phyloP scores from a whole-genome alignment of 2,888 invertebrate genomes.

The Drosophila mimica region DNA sequence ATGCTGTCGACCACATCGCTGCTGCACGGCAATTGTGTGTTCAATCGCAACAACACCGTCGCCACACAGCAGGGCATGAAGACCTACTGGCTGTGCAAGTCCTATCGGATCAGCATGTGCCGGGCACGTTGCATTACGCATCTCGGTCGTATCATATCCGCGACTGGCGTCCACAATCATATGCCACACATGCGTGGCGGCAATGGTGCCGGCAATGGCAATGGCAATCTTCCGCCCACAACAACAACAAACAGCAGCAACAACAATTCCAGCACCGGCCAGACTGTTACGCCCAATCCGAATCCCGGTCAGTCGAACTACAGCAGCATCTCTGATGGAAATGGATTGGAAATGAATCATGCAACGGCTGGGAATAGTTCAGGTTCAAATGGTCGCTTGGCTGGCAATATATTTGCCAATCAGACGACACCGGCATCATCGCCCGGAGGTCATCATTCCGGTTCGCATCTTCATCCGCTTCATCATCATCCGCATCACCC shows the following conservation, averaged over 20 bases:
- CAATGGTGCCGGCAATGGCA: constrained; percentile 7
- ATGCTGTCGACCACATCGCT: constrained; percentile 85
- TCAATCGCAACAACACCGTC: constrained; percentile 85
- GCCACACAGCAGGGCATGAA: constrained; percentile 86
- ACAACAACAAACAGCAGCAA: constrained; percentile 9
- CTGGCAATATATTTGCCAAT: constrained; percentile 50
- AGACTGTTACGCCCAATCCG: constrained; percentile 51
- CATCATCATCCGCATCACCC: constrained; percentile 63
- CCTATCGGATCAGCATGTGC: constrained; percentile 85
- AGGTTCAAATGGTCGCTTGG: constrained; percentile 26
- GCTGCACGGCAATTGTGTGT: constrained; percentile 85
- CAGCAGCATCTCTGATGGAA: constrained; percentile 49
- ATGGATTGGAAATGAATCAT: constrained; percentile 45
- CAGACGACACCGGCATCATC: constrained; percentile 53
- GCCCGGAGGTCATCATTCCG: constrained; percentile 25
- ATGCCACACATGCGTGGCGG: constrained; percentile 84
- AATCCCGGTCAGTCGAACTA: constrained; percentile 52
- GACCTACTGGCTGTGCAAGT: constrained; percentile 85
- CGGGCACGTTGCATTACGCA: constrained; percentile 85
- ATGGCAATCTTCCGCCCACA: constrained; percentile 1
- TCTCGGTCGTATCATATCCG: constrained; percentile 85
- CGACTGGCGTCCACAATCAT: constrained; percentile 85
- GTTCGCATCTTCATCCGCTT: constrained; percentile 15
- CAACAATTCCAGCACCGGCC: constrained; percentile 23
- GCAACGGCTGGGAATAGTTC: constrained; percentile 24